Conservation (phyloP, 2,797 vertebrate genomes). For the Botia almorhae region DNA sequence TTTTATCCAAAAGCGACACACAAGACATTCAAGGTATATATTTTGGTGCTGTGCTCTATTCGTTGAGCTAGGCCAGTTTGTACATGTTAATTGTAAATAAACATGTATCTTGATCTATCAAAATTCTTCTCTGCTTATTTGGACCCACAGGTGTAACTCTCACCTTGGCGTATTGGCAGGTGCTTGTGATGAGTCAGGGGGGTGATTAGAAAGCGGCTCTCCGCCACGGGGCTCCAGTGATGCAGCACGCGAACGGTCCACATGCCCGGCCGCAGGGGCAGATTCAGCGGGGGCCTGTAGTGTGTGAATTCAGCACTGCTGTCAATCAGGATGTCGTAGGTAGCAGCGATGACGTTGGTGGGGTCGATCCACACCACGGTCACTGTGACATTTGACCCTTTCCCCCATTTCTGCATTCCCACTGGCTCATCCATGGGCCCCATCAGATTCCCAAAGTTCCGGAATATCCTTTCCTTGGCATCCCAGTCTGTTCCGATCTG, state of each 20-base stretch:
- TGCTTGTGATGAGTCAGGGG: slow-evolving; percentile 89
- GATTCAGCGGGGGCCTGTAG: slow-evolving; percentile 94
- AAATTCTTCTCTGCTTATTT: too few species aligned
- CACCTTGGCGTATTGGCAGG: slow-evolving; percentile 91
- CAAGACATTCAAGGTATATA: too few species aligned
- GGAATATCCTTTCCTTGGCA: slow-evolving; percentile 94
- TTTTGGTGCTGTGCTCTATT: too few species aligned
- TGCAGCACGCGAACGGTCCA: slow-evolving; percentile 96
- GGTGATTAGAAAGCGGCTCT: slow-evolving; percentile 91
- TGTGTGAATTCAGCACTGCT: slow-evolving; percentile 93
- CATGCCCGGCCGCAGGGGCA: slow-evolving; percentile 91
- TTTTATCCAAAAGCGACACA: too few species aligned
- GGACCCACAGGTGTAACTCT: slow-evolving; percentile 58
- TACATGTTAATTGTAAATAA: too few species aligned
- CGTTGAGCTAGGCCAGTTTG: too few species aligned
- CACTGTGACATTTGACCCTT: slow-evolving; percentile 93
- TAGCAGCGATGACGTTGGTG: slow-evolving; percentile 93
- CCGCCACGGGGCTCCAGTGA: slow-evolving; percentile 94
- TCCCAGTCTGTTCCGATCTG: slow-evolving; percentile 98
- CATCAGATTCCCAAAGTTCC: slow-evolving; percentile 93
- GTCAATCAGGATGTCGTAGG: slow-evolving; percentile 96
- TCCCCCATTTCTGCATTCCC: slow-evolving; percentile 96
- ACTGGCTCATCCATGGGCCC: slow-evolving; percentile 93
- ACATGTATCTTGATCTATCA: too few species aligned
- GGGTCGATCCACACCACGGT: slow-evolving; percentile 98